Evolutionary conservation across 2,797 vertebrate genomes (phyloP).

Genomic region (Sebastes reedi): DNA sequence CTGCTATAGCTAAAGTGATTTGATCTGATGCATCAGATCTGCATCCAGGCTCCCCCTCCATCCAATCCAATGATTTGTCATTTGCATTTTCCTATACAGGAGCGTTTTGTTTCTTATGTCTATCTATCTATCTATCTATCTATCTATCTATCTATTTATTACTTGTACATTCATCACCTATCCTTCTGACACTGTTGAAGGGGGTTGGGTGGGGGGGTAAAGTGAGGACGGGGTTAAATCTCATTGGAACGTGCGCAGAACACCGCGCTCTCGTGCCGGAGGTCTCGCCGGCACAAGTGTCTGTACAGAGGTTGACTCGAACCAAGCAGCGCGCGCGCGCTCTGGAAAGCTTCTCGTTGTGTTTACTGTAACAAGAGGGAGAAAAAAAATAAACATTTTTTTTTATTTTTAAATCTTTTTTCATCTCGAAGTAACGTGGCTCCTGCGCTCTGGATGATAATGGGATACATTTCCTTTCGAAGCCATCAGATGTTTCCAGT

Average conservation of each 20-base stretch:
- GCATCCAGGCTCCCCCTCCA: background rate
- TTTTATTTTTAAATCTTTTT: background rate
- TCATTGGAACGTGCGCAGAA: slow-evolving; percentile 55
- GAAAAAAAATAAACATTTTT: background rate
- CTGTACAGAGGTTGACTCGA: slow-evolving; percentile 57
- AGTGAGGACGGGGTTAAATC: slow-evolving; percentile 57
- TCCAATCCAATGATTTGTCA: background rate
- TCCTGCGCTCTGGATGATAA: slow-evolving; percentile 50
- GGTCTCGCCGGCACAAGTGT: slow-evolving; percentile 63
- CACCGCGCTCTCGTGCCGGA: slow-evolving; percentile 48
- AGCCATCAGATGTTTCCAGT: slow-evolving; percentile 44
- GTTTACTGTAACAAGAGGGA: background rate
- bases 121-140: background rate
- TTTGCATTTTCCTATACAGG: background rate
- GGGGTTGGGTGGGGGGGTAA: background rate
- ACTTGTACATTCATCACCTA: background rate
- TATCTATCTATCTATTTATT: background rate
- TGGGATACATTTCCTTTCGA: slow-evolving; percentile 38
- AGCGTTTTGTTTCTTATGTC: background rate
- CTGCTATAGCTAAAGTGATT: background rate
- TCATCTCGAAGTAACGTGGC: background rate
- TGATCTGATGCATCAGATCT: background rate
- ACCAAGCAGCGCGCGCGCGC: slow-evolving; percentile 47
- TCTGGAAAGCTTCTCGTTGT: slow-evolving; percentile 20
- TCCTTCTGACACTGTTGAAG: background rate